Conservation (phyloP, 2,888 invertebrate genomes). For the Aspidiotus destructor region DNA sequence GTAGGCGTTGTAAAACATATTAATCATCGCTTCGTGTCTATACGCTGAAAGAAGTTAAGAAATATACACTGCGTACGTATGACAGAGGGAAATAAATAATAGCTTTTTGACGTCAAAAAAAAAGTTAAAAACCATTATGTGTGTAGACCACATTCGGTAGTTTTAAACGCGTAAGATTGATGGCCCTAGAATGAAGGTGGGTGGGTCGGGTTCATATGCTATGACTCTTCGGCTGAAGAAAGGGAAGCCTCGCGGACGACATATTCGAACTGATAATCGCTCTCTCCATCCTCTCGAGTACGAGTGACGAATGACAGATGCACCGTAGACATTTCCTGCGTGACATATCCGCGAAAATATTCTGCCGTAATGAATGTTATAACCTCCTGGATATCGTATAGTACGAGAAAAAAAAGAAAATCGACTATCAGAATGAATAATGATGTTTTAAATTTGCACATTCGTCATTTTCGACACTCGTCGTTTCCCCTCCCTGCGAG, state of each 20-base stretch:
- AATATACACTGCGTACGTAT: constrained; percentile 29
- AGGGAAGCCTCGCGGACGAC: constrained; percentile 10
- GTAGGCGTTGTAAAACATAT: constrained; percentile 33
- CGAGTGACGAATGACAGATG: too few species aligned
- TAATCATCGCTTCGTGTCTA: constrained; percentile 28
- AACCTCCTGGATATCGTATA: neutral
- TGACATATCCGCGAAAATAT: constrained; percentile 23
- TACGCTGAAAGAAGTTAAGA: constrained; percentile 33
- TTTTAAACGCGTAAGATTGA: constrained; percentile 32
- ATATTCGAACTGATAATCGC: too few species aligned
- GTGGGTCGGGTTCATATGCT: constrained; percentile 23
- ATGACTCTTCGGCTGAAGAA: constrained; percentile 10
- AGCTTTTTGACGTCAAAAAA: constrained; percentile 33
- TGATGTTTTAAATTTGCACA: constrained; percentile 1
- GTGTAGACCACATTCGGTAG: constrained; percentile 32
- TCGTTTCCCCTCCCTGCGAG: neutral
- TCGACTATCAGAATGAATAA: neutral
- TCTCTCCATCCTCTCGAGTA: too few species aligned
- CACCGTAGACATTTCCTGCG: neutral
- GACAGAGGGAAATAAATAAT: constrained; percentile 33
- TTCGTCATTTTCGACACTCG: neutral
- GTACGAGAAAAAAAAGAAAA: neutral
- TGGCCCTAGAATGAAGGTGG: constrained; percentile 32
- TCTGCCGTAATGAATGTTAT: constrained; percentile 14
- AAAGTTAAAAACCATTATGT: constrained; percentile 32